phyloP scores from a whole-genome alignment of 1,140 invertebrate species.

The Steinernema feltiae region DNA sequence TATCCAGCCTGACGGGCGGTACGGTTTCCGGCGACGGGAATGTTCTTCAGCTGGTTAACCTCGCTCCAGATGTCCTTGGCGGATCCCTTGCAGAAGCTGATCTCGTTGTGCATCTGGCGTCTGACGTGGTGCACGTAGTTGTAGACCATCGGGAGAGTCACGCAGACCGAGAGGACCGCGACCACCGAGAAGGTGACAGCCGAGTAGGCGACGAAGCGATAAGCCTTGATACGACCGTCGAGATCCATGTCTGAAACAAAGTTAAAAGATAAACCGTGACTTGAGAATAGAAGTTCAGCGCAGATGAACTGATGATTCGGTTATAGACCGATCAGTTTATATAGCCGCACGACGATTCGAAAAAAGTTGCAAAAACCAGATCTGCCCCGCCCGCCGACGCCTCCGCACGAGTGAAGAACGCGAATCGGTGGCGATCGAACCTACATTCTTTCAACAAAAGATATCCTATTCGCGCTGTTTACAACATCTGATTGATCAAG shows the following conservation, averaged over 20 bases:
- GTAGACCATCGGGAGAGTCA: neutral
- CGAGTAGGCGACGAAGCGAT: neutral
- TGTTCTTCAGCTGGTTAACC: constrained; percentile 29
- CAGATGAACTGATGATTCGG: too few species aligned
- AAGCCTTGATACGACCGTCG: neutral
- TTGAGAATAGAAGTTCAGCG: too few species aligned
- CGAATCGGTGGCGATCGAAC: neutral
- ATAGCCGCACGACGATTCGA: neutral
- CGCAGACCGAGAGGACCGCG: neutral
- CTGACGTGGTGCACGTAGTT: neutral
- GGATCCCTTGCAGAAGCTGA: constrained; percentile 17
- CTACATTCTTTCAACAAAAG: neutral
- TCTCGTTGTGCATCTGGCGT: neutral
- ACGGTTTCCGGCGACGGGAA: constrained; percentile 24
- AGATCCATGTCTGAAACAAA: neutral
- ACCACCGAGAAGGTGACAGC: neutral
- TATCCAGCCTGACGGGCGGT: constrained; percentile 37
- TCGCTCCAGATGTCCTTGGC: constrained; percentile 39
- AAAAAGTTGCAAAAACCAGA: neutral
- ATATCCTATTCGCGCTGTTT: neutral
- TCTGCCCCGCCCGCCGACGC: too few species aligned
- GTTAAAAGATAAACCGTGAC: neutral
- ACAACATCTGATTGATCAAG: neutral
- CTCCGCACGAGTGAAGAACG: neutral
- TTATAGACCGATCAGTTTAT: too few species aligned